phyloP scores from a whole-genome alignment of 1,140 invertebrate species.

The Cheumatopsyche charites region DNA sequence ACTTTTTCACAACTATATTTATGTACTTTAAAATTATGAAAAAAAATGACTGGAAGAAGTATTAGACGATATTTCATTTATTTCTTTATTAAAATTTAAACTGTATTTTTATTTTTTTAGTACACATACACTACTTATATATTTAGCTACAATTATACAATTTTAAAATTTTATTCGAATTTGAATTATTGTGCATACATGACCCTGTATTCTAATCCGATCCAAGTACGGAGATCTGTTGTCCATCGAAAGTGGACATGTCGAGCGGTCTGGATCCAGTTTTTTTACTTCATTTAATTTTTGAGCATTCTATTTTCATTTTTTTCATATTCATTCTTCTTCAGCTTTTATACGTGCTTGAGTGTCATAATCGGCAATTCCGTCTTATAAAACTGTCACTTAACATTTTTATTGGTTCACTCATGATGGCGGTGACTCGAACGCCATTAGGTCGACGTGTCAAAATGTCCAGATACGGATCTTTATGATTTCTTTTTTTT shows the following conservation, averaged over 20 bases:
- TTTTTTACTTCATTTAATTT: constrained; percentile 10
- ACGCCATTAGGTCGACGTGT: constrained; percentile 32
- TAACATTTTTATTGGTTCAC: constrained; percentile 25
- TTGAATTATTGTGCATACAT: no score
- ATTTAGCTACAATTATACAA: no score
- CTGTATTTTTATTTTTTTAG: no score
- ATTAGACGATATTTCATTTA: no score
- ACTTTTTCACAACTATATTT: no score
- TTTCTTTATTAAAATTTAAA: no score
- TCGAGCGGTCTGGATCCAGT: background rate
- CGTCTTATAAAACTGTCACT: constrained; percentile 27
- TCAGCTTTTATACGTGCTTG: background rate
- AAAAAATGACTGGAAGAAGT: no score
- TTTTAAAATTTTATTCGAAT: no score
- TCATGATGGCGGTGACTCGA: background rate
- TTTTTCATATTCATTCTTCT: background rate
- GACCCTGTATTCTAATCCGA: no score
- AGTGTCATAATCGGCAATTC: constrained; percentile 36
- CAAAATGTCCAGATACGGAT: constrained; percentile 34
- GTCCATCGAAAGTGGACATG: constrained; percentile 11
- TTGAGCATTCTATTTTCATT: background rate
- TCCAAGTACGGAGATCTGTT: background rate
- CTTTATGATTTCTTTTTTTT: background rate
- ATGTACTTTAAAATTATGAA: no score
- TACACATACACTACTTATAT: no score